A percentile compares a stretch with the other conserved stretches of the same genome.
phyloP scores from a whole-genome alignment of 2,797 vertebrate species.

The Hemitrygon akajei region DNA sequence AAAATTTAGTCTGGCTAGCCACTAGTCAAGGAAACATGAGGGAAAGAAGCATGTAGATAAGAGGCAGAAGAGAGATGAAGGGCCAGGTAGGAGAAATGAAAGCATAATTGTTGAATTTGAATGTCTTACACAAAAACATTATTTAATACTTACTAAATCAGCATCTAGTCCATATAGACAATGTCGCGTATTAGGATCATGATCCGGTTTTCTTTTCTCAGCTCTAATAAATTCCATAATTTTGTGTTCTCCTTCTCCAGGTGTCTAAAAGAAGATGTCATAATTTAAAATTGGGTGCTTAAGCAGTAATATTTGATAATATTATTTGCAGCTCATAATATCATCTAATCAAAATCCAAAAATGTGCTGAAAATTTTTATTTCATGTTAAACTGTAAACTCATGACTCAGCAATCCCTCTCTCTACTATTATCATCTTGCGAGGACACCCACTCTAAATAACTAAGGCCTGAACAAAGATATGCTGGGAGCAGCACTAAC shows the following conservation, averaged over 20 bases:
- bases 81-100: too few relatives aligned
- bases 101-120: too few relatives aligned
- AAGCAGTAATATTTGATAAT: background rate
- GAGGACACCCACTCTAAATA: too few relatives aligned
- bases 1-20: background rate
- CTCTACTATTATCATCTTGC: too few relatives aligned
- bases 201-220: constrained; percentile 73
- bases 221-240: constrained; percentile 99
- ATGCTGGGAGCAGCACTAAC: too few relatives aligned
- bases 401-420: too few relatives aligned
- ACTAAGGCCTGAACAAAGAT: too few relatives aligned
- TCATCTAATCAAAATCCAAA: background rate
- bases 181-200: constrained; percentile 90
- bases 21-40: too few relatives aligned
- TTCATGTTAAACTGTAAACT: too few relatives aligned
- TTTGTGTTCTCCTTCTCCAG: constrained; percentile 97
- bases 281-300: background rate
- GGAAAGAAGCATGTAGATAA: too few relatives aligned
- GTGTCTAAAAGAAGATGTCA: constrained; percentile 59
- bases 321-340: background rate
- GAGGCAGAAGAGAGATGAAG: background rate
- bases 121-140: background rate
- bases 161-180: constrained; percentile 98
- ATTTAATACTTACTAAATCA: constrained; percentile 75
- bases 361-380: too few relatives aligned